Base-by-base conservation (phyloP, 1,140 invertebrate genomes). In the Musca vetustissima region DNA sequence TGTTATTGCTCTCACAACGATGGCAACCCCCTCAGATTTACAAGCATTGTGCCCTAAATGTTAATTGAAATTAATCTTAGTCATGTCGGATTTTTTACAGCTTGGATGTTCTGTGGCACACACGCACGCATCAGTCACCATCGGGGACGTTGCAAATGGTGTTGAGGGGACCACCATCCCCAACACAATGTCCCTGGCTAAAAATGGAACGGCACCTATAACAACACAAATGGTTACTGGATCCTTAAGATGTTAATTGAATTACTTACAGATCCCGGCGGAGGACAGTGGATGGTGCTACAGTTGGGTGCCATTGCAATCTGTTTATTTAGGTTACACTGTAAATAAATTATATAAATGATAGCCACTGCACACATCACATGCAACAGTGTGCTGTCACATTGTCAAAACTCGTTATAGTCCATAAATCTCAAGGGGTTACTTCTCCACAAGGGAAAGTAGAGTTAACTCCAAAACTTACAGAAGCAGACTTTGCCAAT, bases 91-190 rank as follows among this genome's bases (percentile, higher is more conserved):
- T 11, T n/a, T n/a, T 43, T 43, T 43, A 43, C 36, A 43, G 36
- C 36, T 43, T 7, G 36, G 36, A 11, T 4, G 36, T 43, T 43
- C 13, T 13, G 11, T 43, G 36, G 36, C 36, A 43, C 36, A 43
- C 36, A 6, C 1, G 36, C 36, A 43, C 36, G 13, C 36, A 61
- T 70, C 73, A 81, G 66, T 76, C 74, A 66, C 78, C 78, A 73
- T 81, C 79, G 1, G 79, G 79, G 3, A 76, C 77, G 9, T 82
- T 80, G 64, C 76, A 76, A 17, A 82, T 70, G 28, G 81, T 80
- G 66, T 82, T 79, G 52, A 81, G 81, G 22, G 81, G 81, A 1
- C 80, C 80, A 73, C 79, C 80, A 81, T 65, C 80, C 80, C 50
- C 81, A 43, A 59, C 80, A 80, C 80, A 82, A 81, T 61, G 81